These are phyloP conservation scores for Paramacrobiotus metropolitanus DNA, from an alignment of 1,140 invertebrate genomes.

Conservation along the genomic window DNA sequence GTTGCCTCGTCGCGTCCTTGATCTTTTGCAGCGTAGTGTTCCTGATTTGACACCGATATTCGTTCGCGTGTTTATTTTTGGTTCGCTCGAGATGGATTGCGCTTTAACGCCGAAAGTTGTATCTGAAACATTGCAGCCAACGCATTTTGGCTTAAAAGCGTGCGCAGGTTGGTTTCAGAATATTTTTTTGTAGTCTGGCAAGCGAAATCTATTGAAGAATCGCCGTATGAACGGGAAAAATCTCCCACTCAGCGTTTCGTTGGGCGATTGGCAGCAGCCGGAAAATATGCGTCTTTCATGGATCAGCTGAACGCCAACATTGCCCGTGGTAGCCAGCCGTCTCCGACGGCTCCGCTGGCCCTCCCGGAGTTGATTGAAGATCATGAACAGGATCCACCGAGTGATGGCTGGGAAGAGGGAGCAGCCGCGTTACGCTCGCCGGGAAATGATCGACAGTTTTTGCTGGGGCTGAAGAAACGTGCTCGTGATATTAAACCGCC, in stretches of 20 bases:
- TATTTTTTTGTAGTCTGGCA: conserved; percentile 3
- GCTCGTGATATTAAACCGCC: neutral
- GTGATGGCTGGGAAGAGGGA: neutral
- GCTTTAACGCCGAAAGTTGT: too few relatives aligned
- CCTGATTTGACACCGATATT: too few relatives aligned
- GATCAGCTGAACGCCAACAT: conserved; percentile 2
- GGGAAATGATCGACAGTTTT: conserved; percentile 1
- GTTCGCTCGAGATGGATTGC: too few relatives aligned
- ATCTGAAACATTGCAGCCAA: too few relatives aligned
- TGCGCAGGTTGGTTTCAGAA: too few relatives aligned
- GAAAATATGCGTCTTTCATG: neutral
- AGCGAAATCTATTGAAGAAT: neutral
- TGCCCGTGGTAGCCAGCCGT: neutral
- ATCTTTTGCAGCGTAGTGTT: too few relatives aligned
- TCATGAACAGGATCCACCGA: neutral
- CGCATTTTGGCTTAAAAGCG: too few relatives aligned
- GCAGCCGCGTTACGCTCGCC: neutral
- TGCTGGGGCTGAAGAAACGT: neutral
- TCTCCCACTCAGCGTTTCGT: neutral
- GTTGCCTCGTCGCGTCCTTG: too few relatives aligned
- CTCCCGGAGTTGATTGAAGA: neutral
- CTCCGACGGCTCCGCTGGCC: neutral
- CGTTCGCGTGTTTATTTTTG: too few relatives aligned
- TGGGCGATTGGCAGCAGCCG: neutral
- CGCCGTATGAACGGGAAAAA: neutral